Base-by-base conservation (phyloP, 2,797 vertebrate genomes). In the Parambassis ranga region DNA sequence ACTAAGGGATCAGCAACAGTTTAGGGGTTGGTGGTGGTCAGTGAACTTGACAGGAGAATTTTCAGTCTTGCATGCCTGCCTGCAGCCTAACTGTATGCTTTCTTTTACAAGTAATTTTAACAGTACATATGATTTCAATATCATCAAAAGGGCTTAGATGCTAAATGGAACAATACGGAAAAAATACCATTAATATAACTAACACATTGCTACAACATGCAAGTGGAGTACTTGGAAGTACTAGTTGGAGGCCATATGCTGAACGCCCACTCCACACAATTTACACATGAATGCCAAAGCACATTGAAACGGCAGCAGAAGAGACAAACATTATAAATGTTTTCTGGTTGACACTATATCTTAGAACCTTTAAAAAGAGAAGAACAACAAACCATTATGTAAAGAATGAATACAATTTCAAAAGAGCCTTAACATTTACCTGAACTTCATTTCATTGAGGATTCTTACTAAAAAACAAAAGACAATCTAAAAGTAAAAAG, bases 11-110 rank as follows among this genome's bases (percentile, higher is more conserved):
- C 27, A 41, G 65, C 7, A 7, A 19, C 3, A 5, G n/a, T 22
- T n/a, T n/a, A 9, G 44, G 49, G 43, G 37, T 10, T 28, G 38
- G 43, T 18, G 26, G 10, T 27, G 39, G 13, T 63, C n/a, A 6
- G 66, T 51, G 24, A 67, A 60, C 38, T 26, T 14, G 2, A 28
- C 19, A 24, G 22, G 23, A 60, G 24, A 50, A 57, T 65, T 64
- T 74, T 46, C 41, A 46, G 52, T 53, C 19, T 4, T 4, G 43
- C 52, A 52, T 24, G 33, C 41, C 57, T 47, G 50, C 44, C 28
- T 52, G 36, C 30, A 7, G 18, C n/a, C n/a, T n/a, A n/a, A n/a
- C n/a, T n/a, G n/a, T n/a, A n/a, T n/a, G n/a, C n/a, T n/a, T n/a
- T n/a, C n/a, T n/a, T n/a, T n/a, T n/a, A n/a, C n/a, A n/a, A n/a